Conservation (phyloP, 1,140 invertebrate genomes). For the Hetaerina americana region DNA sequence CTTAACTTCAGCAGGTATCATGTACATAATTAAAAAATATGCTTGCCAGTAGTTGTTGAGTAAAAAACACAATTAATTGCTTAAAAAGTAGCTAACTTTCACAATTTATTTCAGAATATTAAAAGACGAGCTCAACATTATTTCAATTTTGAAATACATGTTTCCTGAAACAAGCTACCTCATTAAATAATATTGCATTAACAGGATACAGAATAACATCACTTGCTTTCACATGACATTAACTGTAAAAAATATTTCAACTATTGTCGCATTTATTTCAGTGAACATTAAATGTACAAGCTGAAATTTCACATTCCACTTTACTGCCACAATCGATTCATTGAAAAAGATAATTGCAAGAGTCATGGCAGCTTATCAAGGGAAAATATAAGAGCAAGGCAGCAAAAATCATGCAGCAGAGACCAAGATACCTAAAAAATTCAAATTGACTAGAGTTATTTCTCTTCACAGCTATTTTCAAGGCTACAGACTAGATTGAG, state of each 20-base stretch:
- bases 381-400: too few species aligned
- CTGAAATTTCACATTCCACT: neutral
- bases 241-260: neutral
- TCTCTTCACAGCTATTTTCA: too few species aligned
- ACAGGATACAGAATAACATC: neutral
- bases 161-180: neutral
- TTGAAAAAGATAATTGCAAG: too few species aligned
- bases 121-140: neutral
- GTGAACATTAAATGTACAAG: neutral
- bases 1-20: too few species aligned
- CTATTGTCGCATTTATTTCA: neutral
- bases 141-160: neutral
- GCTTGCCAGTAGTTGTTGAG: too few species aligned
- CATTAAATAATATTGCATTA: neutral
- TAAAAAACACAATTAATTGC: neutral
- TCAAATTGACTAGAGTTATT: too few species aligned
- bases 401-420: too few species aligned
- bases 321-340: neutral
- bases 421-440: too few species aligned
- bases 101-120: neutral
- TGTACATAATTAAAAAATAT: too few species aligned
- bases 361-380: too few species aligned
- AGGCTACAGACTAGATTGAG: too few species aligned
- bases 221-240: neutral
- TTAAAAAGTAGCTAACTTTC: neutral